Base-by-base conservation (phyloP, 2,888 invertebrate species). In the Oegoconia quadripuncta region DNA sequence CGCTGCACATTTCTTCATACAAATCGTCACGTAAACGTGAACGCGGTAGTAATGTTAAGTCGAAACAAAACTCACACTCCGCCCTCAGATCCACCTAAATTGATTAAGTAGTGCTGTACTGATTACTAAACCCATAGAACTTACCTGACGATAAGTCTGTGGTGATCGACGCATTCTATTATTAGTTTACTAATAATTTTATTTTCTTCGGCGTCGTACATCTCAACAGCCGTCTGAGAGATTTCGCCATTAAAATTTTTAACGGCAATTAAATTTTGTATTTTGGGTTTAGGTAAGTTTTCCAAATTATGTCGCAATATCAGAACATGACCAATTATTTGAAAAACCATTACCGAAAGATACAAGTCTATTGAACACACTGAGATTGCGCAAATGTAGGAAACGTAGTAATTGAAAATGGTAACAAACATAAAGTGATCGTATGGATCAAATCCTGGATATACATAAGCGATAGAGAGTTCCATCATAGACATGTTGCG, bases 251-350 rank as follows among this genome's bases (percentile, higher is more conserved):
- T 27, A 2, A 3, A 13, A n/a, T 23, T 23, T 3, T 12, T 13
- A 27, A 27, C 12, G 6, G 6, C 5, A 3, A 27, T 8, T n/a
- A 6, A 3, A 13, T 13, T 14, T n/a, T 32, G 22, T 28, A 13
- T 14, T 28, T 28, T 16, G 4, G 28, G 28, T 12, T 13, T 20
- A n/a, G 35, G 38, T 7, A 42, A 20, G 11, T 18, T 15, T 11
- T 28, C 34, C 5, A 44, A 20, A 28, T 37, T 44, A 3, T 32
- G 22, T 12, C 29, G 28, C n/a, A 44, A 15, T 11, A 44, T 16
- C 12, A 25, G 14, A 11, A 41, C 22, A 17, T 44, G 41, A 1
- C 35, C 44, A 18, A 44, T 44, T 13, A 44, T 38, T 41, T 44
- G 44, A 11, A 44, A 41, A 17, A 44, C 26, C 34, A 44, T 37